Base-by-base conservation (phyloP, 2,797 vertebrate genomes). In the Pseudochaenichthys georgianus region DNA sequence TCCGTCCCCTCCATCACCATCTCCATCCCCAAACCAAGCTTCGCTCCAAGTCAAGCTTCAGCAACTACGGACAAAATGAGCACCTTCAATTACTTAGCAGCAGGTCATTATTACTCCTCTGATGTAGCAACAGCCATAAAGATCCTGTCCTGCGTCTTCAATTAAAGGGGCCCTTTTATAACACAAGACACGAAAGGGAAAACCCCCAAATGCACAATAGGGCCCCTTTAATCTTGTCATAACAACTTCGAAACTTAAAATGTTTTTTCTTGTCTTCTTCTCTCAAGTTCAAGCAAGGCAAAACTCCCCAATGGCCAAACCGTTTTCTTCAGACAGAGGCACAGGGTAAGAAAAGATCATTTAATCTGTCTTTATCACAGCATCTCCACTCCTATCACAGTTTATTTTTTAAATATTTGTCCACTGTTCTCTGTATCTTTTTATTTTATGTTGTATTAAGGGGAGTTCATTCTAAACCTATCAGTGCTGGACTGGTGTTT, bases 241-340 rank as follows among this genome's bases (percentile, higher is more conserved):
- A 7, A 7, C 47, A 0, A 45, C 50, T 47, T 52, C 21, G 10
- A 64, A 23, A n/a, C n/a, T 51, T 50, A 8, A 63, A 53, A 34
- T 1, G 9, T n/a, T 4, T 15, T 68, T 47, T 41, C 54, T 62
- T 31, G 2, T 28, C 23, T 28, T 28, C 23, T 28, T 69, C 16
- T 74, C 21, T 70, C 3, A 67, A 95, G 94, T 59, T 72, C 94
- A 91, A 87, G 88, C 83, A 81, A 88, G 91, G 60, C 94, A 93
- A 71, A 93, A 88, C 68, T 94, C 93, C 38, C 92, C 93, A 0
- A 75, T 92, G 81, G 88, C 91, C 34, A 92, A 93, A 46, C 89
- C 93, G 0, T 93, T 93, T 4, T 94, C 95, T n/a, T 88, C 93
- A 74, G 94, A 95, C 75, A 86, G 88, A 78, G 80, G 81, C 78